Conservation (phyloP, 1,140 invertebrate species). For the Scaptomyza hsui region DNA sequence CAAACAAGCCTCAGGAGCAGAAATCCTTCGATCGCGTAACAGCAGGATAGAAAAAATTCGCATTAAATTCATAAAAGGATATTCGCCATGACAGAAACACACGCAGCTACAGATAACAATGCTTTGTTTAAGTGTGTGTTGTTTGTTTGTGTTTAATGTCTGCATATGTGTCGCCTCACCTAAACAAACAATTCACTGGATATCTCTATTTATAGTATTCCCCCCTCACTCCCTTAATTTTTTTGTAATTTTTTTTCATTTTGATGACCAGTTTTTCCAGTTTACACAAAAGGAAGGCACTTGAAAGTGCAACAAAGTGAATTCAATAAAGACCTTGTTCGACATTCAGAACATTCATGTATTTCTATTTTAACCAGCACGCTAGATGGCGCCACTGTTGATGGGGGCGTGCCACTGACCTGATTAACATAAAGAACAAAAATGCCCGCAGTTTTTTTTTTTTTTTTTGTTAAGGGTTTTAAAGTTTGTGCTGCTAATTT, state of each 20-base stretch:
- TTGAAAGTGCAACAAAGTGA: conserved; percentile 18
- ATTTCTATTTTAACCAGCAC: background rate
- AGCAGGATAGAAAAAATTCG: conserved; percentile 60
- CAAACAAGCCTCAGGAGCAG: conserved; percentile 24
- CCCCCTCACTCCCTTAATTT: no score
- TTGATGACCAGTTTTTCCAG: background rate
- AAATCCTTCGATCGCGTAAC: conserved; percentile 20
- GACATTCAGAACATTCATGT: conserved; percentile 20
- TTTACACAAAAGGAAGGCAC: background rate
- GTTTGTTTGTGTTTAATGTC: conserved; percentile 34
- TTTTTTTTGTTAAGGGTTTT: conserved; percentile 27
- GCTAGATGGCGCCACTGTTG: conserved; percentile 12
- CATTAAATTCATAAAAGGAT: conserved; percentile 66
- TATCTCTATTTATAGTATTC: background rate
- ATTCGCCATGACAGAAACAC: conserved; percentile 39
- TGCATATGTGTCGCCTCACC: conserved; percentile 37
- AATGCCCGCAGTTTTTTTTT: conserved; percentile 60
- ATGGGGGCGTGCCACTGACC: conserved; percentile 65
- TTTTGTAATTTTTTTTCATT: background rate
- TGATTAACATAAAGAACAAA: conserved; percentile 69
- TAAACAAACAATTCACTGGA: conserved; percentile 64
- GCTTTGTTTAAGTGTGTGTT: conserved; percentile 11
- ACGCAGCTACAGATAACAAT: conserved; percentile 30
- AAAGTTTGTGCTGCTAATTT: conserved; percentile 7
- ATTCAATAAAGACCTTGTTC: conserved; percentile 30